A percentile compares a stretch with the other conserved stretches of the same genome.
Evolutionary conservation across 2,888 invertebrate genomes (phyloP).

Genomic region (Eilema depressum): DNA sequence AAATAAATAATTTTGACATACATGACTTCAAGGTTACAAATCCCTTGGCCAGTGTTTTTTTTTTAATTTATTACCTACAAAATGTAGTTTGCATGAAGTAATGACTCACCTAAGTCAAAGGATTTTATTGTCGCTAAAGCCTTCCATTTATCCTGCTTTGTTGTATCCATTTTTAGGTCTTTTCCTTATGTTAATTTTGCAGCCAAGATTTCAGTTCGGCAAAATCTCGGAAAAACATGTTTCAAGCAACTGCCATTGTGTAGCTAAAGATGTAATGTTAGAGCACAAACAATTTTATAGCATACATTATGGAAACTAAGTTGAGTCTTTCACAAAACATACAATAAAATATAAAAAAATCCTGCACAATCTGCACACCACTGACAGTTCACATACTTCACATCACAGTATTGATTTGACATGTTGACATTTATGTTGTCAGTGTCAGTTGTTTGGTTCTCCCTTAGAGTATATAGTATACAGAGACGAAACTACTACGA

Average conservation of each 20-base stretch:
- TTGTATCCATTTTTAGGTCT: constrained; percentile 67
- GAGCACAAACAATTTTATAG: not conserved
- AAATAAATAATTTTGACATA: not conserved
- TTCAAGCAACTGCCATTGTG: constrained; percentile 55
- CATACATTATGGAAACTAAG: not conserved
- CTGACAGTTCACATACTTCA: not conserved
- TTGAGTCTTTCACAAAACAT: not conserved
- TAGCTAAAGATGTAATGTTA: not conserved
- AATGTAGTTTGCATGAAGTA: not conserved
- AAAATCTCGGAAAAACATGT: constrained; percentile 64
- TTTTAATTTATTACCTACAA: not conserved
- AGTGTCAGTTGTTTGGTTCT: too few relatives aligned
- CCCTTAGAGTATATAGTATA: too few relatives aligned
- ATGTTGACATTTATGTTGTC: too few relatives aligned
- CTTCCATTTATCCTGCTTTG: constrained; percentile 76
- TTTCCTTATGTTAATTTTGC: constrained; percentile 54
- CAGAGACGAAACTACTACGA: too few relatives aligned
- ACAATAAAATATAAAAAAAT: not conserved
- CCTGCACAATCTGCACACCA: not conserved
- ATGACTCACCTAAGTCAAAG: constrained; percentile 77
- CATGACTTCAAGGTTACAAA: constrained; percentile 2
- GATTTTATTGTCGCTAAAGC: constrained; percentile 78
- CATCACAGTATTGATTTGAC: too few relatives aligned
- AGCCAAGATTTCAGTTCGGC: constrained; percentile 70
- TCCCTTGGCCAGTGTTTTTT: not conserved